Percentiles rank a stretch among this genome's conserved stretches.
phyloP scores from a whole-genome alignment of 2,888 invertebrate species.

The Orthosia gothica region DNA sequence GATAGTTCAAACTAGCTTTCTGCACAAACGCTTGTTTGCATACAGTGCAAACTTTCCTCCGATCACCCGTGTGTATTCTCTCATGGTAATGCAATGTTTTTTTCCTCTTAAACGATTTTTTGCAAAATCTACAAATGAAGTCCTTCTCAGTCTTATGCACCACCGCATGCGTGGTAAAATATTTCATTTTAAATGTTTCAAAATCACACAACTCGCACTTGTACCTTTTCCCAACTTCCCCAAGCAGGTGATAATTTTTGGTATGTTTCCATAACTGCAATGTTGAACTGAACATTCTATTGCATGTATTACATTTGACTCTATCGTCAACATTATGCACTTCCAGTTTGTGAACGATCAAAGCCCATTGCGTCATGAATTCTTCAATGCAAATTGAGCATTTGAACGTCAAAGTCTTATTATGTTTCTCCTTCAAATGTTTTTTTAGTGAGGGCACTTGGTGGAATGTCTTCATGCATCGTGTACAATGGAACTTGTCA shows the following conservation, averaged over 20 bases:
- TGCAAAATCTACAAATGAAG: conserved; percentile 84
- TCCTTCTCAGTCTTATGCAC: conserved; percentile 82
- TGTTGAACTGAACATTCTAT: conserved; percentile 77
- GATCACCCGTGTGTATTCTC: conserved; percentile 85
- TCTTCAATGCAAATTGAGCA: conserved; percentile 76
- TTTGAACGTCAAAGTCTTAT: conserved; percentile 72
- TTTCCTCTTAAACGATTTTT: conserved; percentile 85
- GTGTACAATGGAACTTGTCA: conserved; percentile 70
- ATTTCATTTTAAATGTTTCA: conserved; percentile 78
- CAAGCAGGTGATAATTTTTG: conserved; percentile 83
- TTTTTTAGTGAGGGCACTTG: conserved; percentile 71
- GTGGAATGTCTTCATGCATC: conserved; percentile 78
- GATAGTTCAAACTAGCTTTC: conserved; percentile 87
- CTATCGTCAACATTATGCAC: conserved; percentile 82
- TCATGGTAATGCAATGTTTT: conserved; percentile 81
- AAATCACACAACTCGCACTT: conserved; percentile 83
- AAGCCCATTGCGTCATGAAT: conserved; percentile 76
- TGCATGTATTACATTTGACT: conserved; percentile 82
- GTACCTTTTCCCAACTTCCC: conserved; percentile 70
- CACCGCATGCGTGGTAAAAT: conserved; percentile 82
- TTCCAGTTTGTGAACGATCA: conserved; percentile 79
- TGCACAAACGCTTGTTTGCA: conserved; percentile 88
- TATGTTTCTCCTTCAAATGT: conserved; percentile 81
- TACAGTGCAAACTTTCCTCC: conserved; percentile 80
- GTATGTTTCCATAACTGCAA: conserved; percentile 77